These are phyloP conservation scores for Acronicta alni DNA, from an alignment of 2,888 invertebrate species.

Conservation along the genomic window DNA sequence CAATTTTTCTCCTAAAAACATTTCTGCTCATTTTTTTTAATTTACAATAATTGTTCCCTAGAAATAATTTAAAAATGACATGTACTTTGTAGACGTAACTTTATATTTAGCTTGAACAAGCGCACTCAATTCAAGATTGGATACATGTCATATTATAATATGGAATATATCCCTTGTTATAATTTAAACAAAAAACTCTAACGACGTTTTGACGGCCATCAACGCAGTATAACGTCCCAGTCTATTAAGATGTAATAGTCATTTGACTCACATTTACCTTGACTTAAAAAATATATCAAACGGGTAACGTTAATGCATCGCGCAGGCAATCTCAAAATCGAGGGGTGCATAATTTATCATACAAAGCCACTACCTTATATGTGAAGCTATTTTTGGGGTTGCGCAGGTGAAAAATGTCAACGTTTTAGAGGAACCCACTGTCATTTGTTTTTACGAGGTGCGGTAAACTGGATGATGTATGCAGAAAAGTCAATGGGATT, in stretches of 20 bases:
- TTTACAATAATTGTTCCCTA: no score
- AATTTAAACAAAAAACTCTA: no score
- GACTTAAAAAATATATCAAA: slow-evolving; percentile 76
- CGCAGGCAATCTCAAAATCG: slow-evolving; percentile 81
- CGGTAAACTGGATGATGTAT: not conserved
- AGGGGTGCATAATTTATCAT: slow-evolving; percentile 88
- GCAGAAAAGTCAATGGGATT: no score
- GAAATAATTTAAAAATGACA: no score
- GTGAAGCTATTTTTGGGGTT: slow-evolving; percentile 76
- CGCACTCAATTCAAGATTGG: no score
- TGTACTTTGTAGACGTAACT: no score
- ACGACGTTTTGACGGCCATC: not conserved
- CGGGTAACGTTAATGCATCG: slow-evolving; percentile 81
- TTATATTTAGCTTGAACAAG: no score
- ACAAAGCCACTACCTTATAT: slow-evolving; percentile 75
- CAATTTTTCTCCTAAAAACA: no score
- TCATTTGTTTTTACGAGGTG: slow-evolving; percentile 2
- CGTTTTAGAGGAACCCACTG: not conserved
- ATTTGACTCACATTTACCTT: slow-evolving; percentile 82
- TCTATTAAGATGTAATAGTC: slow-evolving; percentile 73
- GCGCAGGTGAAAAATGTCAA: slow-evolving; percentile 20
- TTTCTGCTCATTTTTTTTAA: no score
- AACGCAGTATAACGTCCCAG: slow-evolving; percentile 37
- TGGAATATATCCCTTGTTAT: no score
- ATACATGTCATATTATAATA: no score